Evolutionary conservation across 2,113 vertebrate species (phyloP).

Genomic region (Camarhynchus parvulus): DNA sequence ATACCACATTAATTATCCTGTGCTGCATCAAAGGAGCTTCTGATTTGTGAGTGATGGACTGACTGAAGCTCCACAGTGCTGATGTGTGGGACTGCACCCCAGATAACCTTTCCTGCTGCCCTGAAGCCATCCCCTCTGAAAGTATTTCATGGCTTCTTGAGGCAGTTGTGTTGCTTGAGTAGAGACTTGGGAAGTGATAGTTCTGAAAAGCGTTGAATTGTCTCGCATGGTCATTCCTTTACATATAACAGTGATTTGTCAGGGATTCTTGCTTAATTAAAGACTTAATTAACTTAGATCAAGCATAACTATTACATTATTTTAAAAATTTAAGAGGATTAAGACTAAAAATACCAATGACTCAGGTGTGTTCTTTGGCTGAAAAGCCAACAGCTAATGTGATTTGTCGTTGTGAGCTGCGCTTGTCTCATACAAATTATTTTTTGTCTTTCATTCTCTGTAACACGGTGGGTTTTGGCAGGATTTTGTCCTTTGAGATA

Average conservation of each 20-base stretch:
- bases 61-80: background rate
- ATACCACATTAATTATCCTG: background rate
- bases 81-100: background rate
- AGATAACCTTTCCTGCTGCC: background rate
- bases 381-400: background rate
- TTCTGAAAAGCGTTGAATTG: background rate
- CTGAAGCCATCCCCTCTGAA: accelerated
- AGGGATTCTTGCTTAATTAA: slow-evolving; percentile 48
- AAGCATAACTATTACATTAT: background rate
- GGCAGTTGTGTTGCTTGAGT: background rate
- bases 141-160: background rate
- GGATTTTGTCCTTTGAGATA: slow-evolving; percentile 26
- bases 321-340: slow-evolving; percentile 18
- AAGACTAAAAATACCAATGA: background rate
- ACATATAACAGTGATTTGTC: background rate
- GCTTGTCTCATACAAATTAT: background rate
- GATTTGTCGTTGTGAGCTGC: background rate
- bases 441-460: background rate
- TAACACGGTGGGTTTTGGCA: background rate
- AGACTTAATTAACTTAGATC: slow-evolving; percentile 39
- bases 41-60: background rate
- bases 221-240: background rate
- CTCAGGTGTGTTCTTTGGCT: slow-evolving; percentile 25
- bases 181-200: background rate
- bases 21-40: background rate